phyloP scores from a whole-genome alignment of 1,140 invertebrate genomes.

The Drosophila arizonae region DNA sequence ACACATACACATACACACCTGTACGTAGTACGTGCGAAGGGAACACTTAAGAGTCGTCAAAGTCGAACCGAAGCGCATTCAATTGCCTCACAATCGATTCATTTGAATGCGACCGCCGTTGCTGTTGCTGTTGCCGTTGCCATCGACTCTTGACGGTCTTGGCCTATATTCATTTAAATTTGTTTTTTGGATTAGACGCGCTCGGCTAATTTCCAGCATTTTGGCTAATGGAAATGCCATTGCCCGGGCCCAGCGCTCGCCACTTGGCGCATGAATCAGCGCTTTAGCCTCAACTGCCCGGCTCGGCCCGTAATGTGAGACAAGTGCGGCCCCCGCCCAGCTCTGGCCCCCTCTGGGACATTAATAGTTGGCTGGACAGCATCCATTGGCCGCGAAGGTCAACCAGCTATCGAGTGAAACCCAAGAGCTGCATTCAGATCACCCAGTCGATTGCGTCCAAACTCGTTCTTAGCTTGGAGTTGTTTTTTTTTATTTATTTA shows the following conservation, averaged over 20 bases:
- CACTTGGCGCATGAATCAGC: slow-evolving; percentile 57
- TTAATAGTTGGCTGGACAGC: slow-evolving; percentile 30
- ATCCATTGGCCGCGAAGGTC: slow-evolving; percentile 49
- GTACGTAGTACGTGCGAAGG: slow-evolving; percentile 14
- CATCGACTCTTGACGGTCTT: slow-evolving; percentile 47
- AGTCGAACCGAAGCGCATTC: slow-evolving; percentile 40
- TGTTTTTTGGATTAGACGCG: slow-evolving; percentile 54
- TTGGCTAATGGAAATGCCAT: slow-evolving; percentile 60
- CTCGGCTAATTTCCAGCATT: slow-evolving; percentile 56
- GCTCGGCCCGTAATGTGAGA: slow-evolving; percentile 41
- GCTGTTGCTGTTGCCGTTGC: too few relatives aligned
- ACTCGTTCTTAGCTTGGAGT: slow-evolving; percentile 12
- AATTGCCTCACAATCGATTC: slow-evolving; percentile 42
- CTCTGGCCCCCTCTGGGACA: slow-evolving; percentile 2
- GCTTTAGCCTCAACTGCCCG: slow-evolving; percentile 17
- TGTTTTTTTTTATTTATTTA: not conserved
- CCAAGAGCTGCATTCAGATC: slow-evolving; percentile 23
- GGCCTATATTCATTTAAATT: slow-evolving; percentile 50
- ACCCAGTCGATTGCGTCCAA: slow-evolving; percentile 12
- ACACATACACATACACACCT: not conserved
- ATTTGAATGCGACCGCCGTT: slow-evolving; percentile 61
- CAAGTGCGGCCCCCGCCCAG: slow-evolving; percentile 17
- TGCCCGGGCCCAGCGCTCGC: slow-evolving; percentile 21
- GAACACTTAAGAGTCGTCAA: slow-evolving; percentile 36
- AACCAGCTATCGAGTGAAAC: slow-evolving; percentile 41